Conservation (phyloP, 1,140 invertebrate species). For the Drosophila willistoni region DNA sequence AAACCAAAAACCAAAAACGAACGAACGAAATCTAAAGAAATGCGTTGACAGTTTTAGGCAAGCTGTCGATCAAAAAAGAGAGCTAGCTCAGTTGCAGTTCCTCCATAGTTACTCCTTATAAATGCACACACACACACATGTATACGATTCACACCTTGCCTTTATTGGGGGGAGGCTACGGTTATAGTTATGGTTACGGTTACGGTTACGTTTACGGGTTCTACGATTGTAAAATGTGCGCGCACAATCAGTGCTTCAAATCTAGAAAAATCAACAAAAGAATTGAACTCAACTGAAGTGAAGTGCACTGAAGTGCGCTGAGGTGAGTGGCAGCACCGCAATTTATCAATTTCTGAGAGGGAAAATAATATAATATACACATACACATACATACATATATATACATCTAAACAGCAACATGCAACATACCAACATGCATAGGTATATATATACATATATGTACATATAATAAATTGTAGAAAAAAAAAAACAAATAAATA, state of each 20-base stretch:
- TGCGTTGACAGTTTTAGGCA: conserved; percentile 79
- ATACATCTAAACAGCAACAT: not conserved
- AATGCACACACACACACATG: not conserved
- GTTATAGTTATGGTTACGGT: not conserved
- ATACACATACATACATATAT: conserved; percentile 15
- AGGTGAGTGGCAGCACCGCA: conserved; percentile 46
- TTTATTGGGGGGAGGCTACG: not conserved
- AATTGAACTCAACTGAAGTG: conserved; percentile 67
- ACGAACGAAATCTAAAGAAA: conserved; percentile 60
- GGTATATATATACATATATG: not conserved
- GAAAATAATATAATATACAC: conserved; percentile 33
- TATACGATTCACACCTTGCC: conserved; percentile 67
- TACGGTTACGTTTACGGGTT: conserved; percentile 26
- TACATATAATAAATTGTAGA: conserved; percentile 6
- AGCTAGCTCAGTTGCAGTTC: conserved; percentile 43
- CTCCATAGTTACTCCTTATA: conserved; percentile 21
- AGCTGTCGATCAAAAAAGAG: conserved; percentile 75
- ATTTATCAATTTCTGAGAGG: conserved; percentile 45
- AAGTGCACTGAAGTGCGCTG: conserved; percentile 26
- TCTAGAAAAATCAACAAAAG: conserved; percentile 79
- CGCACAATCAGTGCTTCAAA: conserved; percentile 77
- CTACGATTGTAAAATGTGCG: conserved; percentile 61
- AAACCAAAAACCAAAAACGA: conserved; percentile 20
- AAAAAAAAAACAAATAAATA: conserved; percentile 3
- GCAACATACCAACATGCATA: no score